Conservation (phyloP, 2,113 vertebrate species). For the Urocitellus parryii region DNA sequence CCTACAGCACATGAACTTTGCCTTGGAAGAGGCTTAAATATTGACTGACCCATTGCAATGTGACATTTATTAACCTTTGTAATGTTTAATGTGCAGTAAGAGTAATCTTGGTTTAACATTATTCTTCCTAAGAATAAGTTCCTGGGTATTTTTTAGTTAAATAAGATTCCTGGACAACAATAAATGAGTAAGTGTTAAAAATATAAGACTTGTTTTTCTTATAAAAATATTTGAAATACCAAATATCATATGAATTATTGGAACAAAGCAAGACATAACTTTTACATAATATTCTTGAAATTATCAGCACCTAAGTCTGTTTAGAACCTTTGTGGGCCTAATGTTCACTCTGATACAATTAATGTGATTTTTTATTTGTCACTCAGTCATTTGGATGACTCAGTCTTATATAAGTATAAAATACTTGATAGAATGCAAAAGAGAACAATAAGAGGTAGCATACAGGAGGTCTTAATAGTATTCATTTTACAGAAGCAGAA, state of each 20-base stretch:
- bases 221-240: neutral
- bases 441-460: neutral
- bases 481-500: neutral
- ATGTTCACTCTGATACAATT: neutral
- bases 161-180: neutral
- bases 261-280: neutral
- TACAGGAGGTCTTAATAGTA: neutral
- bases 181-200: conserved; percentile 21
- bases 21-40: conserved; percentile 70
- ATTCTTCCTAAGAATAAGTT: conserved; percentile 46
- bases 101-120: conserved; percentile 36
- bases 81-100: conserved; percentile 37
- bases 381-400: neutral
- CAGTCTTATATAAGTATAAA: neutral
- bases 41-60: conserved; percentile 62
- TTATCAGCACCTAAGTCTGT: neutral
- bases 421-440: neutral
- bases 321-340: neutral
- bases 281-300: neutral
- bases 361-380: neutral
- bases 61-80: conserved; percentile 70
- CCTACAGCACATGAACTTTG: conserved; percentile 60
- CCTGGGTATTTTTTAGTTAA: conserved; percentile 2
- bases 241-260: neutral
- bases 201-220: neutral